Conservation (phyloP, 1,140 invertebrate species). For the Anagrus nilaparvatae region DNA sequence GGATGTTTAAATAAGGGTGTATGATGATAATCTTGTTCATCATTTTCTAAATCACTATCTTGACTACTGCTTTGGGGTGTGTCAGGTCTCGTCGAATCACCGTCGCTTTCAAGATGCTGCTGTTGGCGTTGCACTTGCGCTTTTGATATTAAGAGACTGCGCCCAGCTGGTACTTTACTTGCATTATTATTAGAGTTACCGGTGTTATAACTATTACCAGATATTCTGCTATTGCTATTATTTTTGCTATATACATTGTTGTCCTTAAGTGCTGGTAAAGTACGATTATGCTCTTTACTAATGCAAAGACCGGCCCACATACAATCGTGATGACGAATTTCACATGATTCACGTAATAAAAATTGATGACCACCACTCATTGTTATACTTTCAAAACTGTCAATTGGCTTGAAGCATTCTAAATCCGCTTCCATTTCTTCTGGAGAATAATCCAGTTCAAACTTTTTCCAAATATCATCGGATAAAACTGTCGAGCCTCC, state of each 20-base stretch:
- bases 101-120: slow-evolving; percentile 25
- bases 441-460: slow-evolving; percentile 33
- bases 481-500: slow-evolving; percentile 25
- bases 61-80: slow-evolving; percentile 38
- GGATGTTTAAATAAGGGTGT: slow-evolving; percentile 30
- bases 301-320: slow-evolving; percentile 56
- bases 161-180: slow-evolving; percentile 27
- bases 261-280: slow-evolving; percentile 24
- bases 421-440: slow-evolving; percentile 17
- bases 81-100: slow-evolving; percentile 34
- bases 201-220: too few species aligned
- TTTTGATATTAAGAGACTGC: slow-evolving; percentile 31
- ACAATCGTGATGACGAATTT: slow-evolving; percentile 51
- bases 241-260: slow-evolving; percentile 19
- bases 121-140: slow-evolving; percentile 1
- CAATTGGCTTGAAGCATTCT: background rate
- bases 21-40: too few species aligned
- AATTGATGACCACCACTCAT: slow-evolving; percentile 16
- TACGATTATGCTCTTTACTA: slow-evolving; percentile 40
- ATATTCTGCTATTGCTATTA: too few species aligned
- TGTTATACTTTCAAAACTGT: slow-evolving; percentile 9
- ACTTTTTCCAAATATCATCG: slow-evolving; percentile 47
- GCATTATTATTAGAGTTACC: too few species aligned
- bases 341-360: slow-evolving; percentile 20
- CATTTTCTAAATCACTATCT: too few species aligned